A percentile compares a stretch with the other conserved stretches of the same genome.
These are phyloP conservation scores for Semaprochilodus insignis DNA, from an alignment of 2,797 vertebrate genomes.

Conservation along the genomic window DNA sequence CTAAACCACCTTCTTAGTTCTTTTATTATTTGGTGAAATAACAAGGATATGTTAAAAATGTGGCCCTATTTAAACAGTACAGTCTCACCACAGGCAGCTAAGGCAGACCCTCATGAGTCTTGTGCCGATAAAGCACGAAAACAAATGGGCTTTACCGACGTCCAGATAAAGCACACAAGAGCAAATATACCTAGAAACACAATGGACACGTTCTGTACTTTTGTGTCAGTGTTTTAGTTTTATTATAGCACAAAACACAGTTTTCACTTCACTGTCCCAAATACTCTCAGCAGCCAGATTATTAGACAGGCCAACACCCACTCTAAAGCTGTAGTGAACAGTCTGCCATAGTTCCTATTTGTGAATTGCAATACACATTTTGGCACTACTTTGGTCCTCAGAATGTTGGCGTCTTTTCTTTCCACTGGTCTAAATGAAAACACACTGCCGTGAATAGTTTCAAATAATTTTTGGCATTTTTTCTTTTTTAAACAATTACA, in stretches of 20 bases:
- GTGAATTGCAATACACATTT: background rate
- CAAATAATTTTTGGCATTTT: background rate
- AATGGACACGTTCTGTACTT: slow-evolving; percentile 12
- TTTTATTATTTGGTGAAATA: background rate
- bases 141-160: background rate
- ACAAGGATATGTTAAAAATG: background rate
- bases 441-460: background rate
- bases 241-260: background rate
- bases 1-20: background rate
- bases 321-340: background rate
- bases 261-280: background rate
- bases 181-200: background rate
- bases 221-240: slow-evolving; percentile 1
- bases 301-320: background rate
- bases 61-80: background rate
- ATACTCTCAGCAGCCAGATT: background rate
- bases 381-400: background rate
- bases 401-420: background rate
- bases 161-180: background rate
- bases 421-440: background rate
- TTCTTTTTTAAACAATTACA: no score
- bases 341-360: background rate
- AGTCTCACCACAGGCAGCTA: background rate
- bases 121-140: background rate
- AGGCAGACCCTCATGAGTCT: background rate